Percentiles rank a stretch among this genome's conserved stretches.
phyloP scores from a whole-genome alignment of 2,797 vertebrate species.

The Spondyliosoma cantharus region DNA sequence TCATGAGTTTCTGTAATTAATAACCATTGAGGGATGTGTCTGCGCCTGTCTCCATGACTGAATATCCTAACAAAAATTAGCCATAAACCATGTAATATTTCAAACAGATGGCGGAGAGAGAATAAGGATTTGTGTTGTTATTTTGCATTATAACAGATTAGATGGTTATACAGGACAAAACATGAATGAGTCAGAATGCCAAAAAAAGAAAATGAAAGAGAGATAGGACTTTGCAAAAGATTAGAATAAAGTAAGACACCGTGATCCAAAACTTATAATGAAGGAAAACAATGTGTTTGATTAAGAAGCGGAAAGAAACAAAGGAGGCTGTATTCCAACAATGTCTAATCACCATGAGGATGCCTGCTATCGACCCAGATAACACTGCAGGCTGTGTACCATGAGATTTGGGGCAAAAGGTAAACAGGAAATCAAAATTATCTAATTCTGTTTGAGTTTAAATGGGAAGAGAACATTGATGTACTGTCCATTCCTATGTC shows the following conservation, averaged over 20 bases:
- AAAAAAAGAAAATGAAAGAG: constrained; percentile 4
- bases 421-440: constrained; percentile 79
- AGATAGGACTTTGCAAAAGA: constrained; percentile 23
- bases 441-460: constrained; percentile 73
- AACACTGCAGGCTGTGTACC: constrained; percentile 61
- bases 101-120: constrained; percentile 56
- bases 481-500: constrained; percentile 49
- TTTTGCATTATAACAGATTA: constrained; percentile 60
- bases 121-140: constrained; percentile 41
- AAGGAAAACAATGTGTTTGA: constrained; percentile 45
- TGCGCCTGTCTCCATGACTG: constrained; percentile 41
- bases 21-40: constrained; percentile 61
- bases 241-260: constrained; percentile 37
- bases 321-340: constrained; percentile 42
- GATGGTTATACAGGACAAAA: constrained; percentile 31
- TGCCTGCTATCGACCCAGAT: constrained; percentile 66
- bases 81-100: constrained; percentile 60
- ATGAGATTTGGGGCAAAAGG: constrained; percentile 72
- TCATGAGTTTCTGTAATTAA: constrained; percentile 60
- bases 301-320: constrained; percentile 44
- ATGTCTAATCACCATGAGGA: constrained; percentile 63
- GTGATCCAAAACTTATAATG: constrained; percentile 51
- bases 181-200: constrained; percentile 32
- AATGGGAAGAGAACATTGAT: constrained; percentile 54
- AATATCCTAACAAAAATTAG: constrained; percentile 50